phyloP scores from a whole-genome alignment of 2,113 vertebrate species.

The Heterochromis multidens region DNA sequence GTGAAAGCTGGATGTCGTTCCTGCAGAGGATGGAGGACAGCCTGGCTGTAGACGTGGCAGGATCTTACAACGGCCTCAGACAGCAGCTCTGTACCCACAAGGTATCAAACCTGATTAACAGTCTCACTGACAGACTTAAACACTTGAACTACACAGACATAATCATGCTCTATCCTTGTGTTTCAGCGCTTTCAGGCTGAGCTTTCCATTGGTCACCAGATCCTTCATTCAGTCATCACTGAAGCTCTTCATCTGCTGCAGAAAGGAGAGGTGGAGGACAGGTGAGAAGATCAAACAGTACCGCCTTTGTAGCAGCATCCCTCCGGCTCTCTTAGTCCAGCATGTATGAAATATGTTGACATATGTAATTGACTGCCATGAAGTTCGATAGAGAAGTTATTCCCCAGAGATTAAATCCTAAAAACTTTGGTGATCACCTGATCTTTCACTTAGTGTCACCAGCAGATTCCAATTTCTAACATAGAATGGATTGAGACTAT shows the following conservation, averaged over 20 bases:
- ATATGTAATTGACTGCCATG: background rate
- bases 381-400: background rate
- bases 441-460: background rate
- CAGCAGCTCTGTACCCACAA: constrained; percentile 84
- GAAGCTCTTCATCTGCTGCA: constrained; percentile 84
- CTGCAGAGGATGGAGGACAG: constrained; percentile 83
- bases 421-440: background rate
- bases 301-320: background rate
- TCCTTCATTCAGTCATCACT: constrained; percentile 81
- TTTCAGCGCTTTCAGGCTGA: constrained; percentile 87
- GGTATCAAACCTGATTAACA: constrained; percentile 61
- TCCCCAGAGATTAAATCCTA: background rate
- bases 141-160: background rate
- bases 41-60: constrained; percentile 73
- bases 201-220: constrained; percentile 82
- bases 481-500: too few species aligned
- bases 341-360: background rate
- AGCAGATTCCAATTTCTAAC: rapidly evolving
- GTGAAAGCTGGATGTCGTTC: constrained; percentile 85
- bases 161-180: background rate
- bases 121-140: rapidly evolving
- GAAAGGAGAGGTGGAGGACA: constrained; percentile 80
- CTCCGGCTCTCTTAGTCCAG: background rate
- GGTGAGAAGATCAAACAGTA: constrained; percentile 62
- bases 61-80: constrained; percentile 73